Evolutionary conservation across 1,140 invertebrate genomes (phyloP).

Genomic region (Drosophila orosa): DNA sequence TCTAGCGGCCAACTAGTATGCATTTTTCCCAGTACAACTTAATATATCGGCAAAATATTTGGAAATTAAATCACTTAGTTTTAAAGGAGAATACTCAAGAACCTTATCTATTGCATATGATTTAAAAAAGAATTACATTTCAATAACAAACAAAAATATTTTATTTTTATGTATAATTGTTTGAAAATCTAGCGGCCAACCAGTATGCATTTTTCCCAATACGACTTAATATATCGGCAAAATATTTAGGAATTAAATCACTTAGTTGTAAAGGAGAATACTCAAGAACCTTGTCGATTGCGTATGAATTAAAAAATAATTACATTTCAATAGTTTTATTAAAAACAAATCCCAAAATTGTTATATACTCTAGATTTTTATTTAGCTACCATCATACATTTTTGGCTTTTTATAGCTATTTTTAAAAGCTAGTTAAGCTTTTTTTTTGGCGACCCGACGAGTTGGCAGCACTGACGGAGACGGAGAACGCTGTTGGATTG

Average conservation of each 20-base stretch:
- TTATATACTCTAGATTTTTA: background rate
- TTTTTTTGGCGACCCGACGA: background rate
- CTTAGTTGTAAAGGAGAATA: too few species aligned
- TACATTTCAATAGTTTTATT: background rate
- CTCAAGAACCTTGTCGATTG: background rate
- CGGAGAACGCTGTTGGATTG: constrained; percentile 29
- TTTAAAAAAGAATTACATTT: background rate
- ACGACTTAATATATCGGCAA: too few species aligned
- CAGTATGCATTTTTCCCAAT: too few species aligned
- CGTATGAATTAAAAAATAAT: background rate
- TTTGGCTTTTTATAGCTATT: constrained; percentile 2
- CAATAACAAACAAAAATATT: too few species aligned
- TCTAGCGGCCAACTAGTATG: too few species aligned
- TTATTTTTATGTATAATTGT: too few species aligned
- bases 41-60: too few species aligned
- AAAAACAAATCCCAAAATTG: background rate
- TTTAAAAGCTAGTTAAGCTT: background rate
- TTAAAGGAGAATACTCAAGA: background rate
- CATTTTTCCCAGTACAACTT: too few species aligned
- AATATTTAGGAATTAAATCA: too few species aligned
- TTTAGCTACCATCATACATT: background rate
- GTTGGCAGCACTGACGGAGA: constrained; percentile 4
- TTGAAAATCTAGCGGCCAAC: too few species aligned
- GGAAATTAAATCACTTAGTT: too few species aligned
- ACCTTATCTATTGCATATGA: background rate